phyloP scores from a whole-genome alignment of 2,113 vertebrate genomes.

The Pelvicachromis taeniatus region DNA sequence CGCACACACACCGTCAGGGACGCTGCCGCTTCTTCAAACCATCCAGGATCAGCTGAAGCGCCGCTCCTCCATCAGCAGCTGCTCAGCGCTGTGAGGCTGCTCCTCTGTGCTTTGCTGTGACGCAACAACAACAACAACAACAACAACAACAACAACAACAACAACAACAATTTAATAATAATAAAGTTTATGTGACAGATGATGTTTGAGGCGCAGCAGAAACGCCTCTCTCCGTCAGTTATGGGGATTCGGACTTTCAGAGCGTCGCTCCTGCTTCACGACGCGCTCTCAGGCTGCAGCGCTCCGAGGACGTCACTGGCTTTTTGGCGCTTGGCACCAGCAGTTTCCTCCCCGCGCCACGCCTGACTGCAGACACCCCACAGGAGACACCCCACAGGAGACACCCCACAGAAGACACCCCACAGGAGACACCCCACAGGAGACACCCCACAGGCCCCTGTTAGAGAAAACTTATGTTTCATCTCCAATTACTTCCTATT shows the following conservation, averaged over 20 bases:
- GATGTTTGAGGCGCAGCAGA: too few species aligned
- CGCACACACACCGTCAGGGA: neutral
- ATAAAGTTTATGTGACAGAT: too few species aligned
- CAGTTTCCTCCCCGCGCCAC: neutral
- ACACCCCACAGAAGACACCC: neutral
- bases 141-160: too few species aligned
- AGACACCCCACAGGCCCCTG: too few species aligned
- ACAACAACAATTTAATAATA: too few species aligned
- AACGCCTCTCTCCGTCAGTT: too few species aligned
- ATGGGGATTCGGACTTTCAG: neutral
- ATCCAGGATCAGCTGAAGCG: neutral
- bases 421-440: neutral
- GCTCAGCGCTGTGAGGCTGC: neutral
- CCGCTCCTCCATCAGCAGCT: neutral
- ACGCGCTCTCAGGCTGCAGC: neutral
- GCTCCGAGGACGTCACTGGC: neutral
- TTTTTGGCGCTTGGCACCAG: neutral
- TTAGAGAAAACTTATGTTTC: neutral
- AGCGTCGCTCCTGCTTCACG: neutral
- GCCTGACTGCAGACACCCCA: neutral
- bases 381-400: neutral
- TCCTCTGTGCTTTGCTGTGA: neutral
- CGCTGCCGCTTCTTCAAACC: neutral
- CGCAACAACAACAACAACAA: too few species aligned
- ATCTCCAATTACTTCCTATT: neutral